A percentile compares a stretch with the other conserved stretches of the same genome.
Evolutionary conservation across 2,113 vertebrate genomes (phyloP).

Genomic region (Poeciliopsis turrubarensis): DNA sequence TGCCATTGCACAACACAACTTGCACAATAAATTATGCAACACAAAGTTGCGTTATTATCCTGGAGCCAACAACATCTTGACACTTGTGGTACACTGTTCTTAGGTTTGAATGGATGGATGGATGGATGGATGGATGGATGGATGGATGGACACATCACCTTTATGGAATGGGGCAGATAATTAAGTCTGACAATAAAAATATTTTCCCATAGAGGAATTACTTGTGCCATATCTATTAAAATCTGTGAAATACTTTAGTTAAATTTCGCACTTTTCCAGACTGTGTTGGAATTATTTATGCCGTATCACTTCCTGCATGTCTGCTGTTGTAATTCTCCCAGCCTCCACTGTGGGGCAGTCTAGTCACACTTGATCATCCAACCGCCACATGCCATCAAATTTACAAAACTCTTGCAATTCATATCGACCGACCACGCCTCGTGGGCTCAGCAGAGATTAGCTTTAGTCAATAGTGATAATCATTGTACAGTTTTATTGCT

Average conservation of each 20-base stretch:
- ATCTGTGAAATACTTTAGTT: not conserved
- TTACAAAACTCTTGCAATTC: constrained; percentile 27
- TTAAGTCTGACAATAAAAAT: not conserved
- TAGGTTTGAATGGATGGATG: too few species aligned
- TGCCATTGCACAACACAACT: too few species aligned
- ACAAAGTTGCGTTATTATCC: too few species aligned
- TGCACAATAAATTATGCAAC: too few species aligned
- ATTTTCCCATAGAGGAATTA: not conserved
- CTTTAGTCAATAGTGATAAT: constrained; percentile 54
- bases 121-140: too few species aligned
- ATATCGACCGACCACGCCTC: constrained; percentile 50
- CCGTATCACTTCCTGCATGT: not conserved
- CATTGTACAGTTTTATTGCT: constrained; percentile 48
- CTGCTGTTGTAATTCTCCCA: constrained; percentile 36
- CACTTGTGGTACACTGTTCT: too few species aligned
- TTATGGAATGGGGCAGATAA: not conserved
- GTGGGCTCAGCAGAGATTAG: constrained; percentile 37
- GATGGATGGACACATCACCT: not conserved
- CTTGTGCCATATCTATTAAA: not conserved
- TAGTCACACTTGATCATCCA: constrained; percentile 28
- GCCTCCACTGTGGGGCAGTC: constrained; percentile 63
- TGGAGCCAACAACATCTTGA: too few species aligned
- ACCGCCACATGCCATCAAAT: not conserved
- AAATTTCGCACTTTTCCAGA: not conserved
- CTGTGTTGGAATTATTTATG: too few species aligned